These are phyloP conservation scores for Myotis findleyi DNA, from an alignment of 2,797 vertebrate genomes.

Conservation along the genomic window DNA sequence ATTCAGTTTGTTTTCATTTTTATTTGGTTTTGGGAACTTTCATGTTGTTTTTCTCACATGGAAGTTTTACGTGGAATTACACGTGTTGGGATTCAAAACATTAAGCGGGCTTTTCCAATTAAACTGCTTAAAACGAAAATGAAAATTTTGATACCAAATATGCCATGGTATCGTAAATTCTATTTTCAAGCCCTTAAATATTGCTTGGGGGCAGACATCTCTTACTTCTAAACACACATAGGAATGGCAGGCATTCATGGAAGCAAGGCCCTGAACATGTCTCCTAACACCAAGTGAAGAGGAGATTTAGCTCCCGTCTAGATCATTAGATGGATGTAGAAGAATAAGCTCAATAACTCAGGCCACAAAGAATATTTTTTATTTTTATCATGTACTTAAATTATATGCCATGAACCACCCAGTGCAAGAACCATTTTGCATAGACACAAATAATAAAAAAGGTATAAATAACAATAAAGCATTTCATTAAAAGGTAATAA, in stretches of 20 bases:
- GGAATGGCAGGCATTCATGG: background rate
- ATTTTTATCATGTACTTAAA: background rate
- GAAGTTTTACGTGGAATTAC: background rate
- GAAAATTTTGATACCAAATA: background rate
- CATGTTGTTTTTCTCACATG: background rate
- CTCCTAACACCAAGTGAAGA: background rate
- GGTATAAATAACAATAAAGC: background rate
- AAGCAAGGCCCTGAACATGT: background rate
- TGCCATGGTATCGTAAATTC: background rate
- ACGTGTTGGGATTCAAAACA: background rate
- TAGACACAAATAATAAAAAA: background rate
- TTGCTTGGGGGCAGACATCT: background rate
- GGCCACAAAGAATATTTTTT: background rate
- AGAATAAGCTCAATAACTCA: background rate
- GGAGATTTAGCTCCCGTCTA: background rate
- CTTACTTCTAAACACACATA: background rate
- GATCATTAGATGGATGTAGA: background rate
- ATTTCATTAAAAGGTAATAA: conserved; percentile 4
- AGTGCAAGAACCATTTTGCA: background rate
- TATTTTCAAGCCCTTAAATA: background rate
- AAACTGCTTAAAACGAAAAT: conserved; percentile 17
- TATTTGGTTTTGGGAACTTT: background rate
- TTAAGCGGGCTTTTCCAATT: background rate
- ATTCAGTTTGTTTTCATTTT: background rate
- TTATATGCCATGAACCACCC: background rate